Percentiles rank a stretch among this genome's conserved stretches.
Evolutionary conservation across 2,797 vertebrate species (phyloP).

Genomic region (Poecilia picta): DNA sequence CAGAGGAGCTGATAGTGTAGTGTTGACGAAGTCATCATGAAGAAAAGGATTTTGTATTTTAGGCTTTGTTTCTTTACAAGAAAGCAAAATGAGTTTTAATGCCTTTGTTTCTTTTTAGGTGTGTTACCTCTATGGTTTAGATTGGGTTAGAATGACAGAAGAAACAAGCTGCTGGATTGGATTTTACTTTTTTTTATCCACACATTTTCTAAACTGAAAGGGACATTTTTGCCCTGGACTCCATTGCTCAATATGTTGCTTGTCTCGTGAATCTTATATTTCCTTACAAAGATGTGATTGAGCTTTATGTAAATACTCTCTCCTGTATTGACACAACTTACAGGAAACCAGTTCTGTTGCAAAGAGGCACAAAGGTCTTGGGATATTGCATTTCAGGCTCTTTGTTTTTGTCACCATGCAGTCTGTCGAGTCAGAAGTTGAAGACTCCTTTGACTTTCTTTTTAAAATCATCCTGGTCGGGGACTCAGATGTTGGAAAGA

Average conservation of each 20-base stretch:
- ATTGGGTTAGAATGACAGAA: slow-evolving; percentile 5
- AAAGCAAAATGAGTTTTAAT: slow-evolving; percentile 12
- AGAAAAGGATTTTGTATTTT: slow-evolving; percentile 17
- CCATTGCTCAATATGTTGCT: slow-evolving; percentile 1
- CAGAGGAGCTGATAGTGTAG: slow-evolving; percentile 3
- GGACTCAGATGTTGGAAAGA: slow-evolving; percentile 96
- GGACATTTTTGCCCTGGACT: background rate
- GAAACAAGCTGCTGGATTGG: background rate
- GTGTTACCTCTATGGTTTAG: background rate
- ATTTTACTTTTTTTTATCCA: background rate
- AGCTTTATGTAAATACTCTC: slow-evolving; percentile 52
- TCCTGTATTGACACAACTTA: slow-evolving; percentile 63
- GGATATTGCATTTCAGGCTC: slow-evolving; percentile 30
- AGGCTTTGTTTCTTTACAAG: background rate
- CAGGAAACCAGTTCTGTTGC: slow-evolving; percentile 54
- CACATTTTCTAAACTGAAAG: background rate
- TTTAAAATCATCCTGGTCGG: slow-evolving; percentile 97
- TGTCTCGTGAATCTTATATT: slow-evolving; percentile 1
- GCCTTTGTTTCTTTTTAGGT: background rate
- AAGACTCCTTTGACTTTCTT: slow-evolving; percentile 92
- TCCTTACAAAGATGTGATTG: slow-evolving; percentile 29
- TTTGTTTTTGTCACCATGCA: slow-evolving; percentile 74
- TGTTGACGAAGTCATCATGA: slow-evolving; percentile 16
- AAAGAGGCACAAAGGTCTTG: slow-evolving; percentile 29
- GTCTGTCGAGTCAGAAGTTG: slow-evolving; percentile 73